phyloP scores from a whole-genome alignment of 2,888 invertebrate genomes.

The Tortricodes alternella region DNA sequence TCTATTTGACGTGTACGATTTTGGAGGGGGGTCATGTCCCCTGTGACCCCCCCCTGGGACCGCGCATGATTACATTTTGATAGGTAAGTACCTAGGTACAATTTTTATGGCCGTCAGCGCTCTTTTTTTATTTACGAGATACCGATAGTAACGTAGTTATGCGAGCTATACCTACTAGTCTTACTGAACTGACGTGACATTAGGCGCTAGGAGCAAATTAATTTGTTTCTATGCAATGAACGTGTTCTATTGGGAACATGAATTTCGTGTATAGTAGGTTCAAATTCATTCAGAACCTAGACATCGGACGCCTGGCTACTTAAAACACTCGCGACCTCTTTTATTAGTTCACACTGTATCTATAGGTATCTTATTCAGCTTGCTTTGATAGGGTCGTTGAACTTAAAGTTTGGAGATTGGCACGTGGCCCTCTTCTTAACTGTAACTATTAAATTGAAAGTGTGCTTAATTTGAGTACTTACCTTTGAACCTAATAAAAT shows the following conservation, averaged over 20 bases:
- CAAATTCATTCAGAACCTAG: conserved; percentile 8
- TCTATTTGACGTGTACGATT: too few species aligned
- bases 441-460: not conserved
- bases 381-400: conserved; percentile 9
- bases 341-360: not conserved
- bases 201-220: conserved; percentile 5
- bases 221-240: conserved; percentile 1
- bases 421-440: not conserved
- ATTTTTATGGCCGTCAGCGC: too few species aligned
- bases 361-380: not conserved
- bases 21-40: too few species aligned
- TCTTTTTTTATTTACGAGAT: too few species aligned
- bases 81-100: too few species aligned
- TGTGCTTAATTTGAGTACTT: conserved; percentile 1
- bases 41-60: too few species aligned
- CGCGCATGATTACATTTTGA: too few species aligned
- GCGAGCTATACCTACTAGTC: too few species aligned
- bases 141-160: too few species aligned
- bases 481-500: too few species aligned
- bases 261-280: conserved; percentile 5
- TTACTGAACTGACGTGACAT: not conserved
- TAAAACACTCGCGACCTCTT: conserved; percentile 13
- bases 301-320: conserved; percentile 11
- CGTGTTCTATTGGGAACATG: conserved; percentile 2
- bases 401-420: conserved; percentile 10